Conservation (phyloP, 92 coral and sea anemone genomes). For the Palythoa caribaeorum region DNA sequence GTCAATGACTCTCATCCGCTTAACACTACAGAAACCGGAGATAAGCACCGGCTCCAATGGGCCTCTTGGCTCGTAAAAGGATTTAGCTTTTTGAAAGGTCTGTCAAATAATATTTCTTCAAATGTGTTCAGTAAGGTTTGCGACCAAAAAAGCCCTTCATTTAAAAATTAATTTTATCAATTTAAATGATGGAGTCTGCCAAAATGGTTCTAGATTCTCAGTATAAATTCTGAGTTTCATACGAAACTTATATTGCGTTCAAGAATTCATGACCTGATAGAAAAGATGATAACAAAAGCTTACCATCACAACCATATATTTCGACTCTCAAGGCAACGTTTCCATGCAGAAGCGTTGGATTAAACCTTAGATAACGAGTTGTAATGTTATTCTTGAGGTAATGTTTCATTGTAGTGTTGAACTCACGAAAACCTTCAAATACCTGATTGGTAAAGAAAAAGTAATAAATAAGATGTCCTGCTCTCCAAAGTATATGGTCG, state of each 20-base stretch:
- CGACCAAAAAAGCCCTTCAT: too few relatives aligned
- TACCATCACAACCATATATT: slow-evolving; percentile 41
- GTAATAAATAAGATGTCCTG: not conserved
- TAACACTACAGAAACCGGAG: too few relatives aligned
- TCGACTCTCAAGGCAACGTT: slow-evolving; percentile 1
- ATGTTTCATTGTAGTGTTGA: slow-evolving; percentile 49
- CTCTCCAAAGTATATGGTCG: not conserved
- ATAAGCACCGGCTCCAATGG: too few relatives aligned
- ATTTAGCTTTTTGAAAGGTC: too few relatives aligned
- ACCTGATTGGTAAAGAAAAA: slow-evolving; percentile 30
- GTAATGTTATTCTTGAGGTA: slow-evolving; percentile 62
- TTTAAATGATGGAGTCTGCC: too few relatives aligned
- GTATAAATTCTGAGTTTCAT: too few relatives aligned
- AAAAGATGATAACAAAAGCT: not conserved
- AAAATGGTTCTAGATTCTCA: too few relatives aligned
- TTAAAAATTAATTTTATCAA: too few relatives aligned
- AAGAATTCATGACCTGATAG: not conserved
- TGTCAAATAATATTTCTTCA: too few relatives aligned
- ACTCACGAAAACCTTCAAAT: slow-evolving; percentile 55
- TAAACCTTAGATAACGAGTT: slow-evolving; percentile 55
- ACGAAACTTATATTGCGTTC: not conserved
- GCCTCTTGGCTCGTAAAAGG: too few relatives aligned
- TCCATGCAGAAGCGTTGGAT: slow-evolving; percentile 27
- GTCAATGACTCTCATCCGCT: too few relatives aligned
- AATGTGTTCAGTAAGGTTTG: too few relatives aligned